A percentile compares a stretch with the other conserved stretches of the same genome.
Evolutionary conservation across 2,113 vertebrate genomes (phyloP).

Genomic region (Numida meleagris): DNA sequence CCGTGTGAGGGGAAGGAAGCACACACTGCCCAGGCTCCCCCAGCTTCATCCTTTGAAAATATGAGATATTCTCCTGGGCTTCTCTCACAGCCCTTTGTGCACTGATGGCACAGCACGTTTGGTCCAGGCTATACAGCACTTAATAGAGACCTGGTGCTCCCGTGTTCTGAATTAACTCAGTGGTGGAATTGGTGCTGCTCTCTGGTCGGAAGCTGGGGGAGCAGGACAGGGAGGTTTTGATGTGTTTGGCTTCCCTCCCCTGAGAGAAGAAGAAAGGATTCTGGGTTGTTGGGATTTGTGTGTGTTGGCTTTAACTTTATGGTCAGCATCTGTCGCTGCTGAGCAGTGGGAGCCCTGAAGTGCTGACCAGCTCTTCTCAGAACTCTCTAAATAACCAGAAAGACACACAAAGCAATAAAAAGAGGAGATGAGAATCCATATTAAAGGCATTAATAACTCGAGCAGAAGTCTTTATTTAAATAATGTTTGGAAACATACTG

Average conservation of each 20-base stretch:
- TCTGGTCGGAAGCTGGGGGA: background rate
- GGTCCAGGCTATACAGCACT: fast-evolving
- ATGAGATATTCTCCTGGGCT: background rate
- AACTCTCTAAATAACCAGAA: constrained; percentile 62
- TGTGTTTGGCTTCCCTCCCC: constrained; percentile 7
- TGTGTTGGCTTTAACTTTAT: constrained; percentile 35
- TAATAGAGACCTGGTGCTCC: background rate
- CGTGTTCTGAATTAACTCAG: background rate
- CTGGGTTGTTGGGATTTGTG: background rate
- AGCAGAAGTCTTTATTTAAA: constrained; percentile 48
- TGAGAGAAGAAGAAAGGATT: background rate
- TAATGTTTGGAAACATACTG: background rate
- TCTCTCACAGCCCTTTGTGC: background rate
- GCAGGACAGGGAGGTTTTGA: background rate
- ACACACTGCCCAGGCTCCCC: background rate
- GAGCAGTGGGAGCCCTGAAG: constrained; percentile 44
- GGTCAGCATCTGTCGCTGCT: background rate
- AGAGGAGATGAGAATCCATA: constrained; percentile 46
- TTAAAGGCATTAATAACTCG: constrained; percentile 70
- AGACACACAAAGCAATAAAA: constrained; percentile 64
- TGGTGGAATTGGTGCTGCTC: fast-evolving
- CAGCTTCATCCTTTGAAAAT: background rate
- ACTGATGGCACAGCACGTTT: background rate
- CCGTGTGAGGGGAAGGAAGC: background rate
- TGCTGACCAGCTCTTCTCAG: constrained; percentile 59